Base-by-base conservation (phyloP, 2,797 vertebrate species). In the Sebastes steindachneri region DNA sequence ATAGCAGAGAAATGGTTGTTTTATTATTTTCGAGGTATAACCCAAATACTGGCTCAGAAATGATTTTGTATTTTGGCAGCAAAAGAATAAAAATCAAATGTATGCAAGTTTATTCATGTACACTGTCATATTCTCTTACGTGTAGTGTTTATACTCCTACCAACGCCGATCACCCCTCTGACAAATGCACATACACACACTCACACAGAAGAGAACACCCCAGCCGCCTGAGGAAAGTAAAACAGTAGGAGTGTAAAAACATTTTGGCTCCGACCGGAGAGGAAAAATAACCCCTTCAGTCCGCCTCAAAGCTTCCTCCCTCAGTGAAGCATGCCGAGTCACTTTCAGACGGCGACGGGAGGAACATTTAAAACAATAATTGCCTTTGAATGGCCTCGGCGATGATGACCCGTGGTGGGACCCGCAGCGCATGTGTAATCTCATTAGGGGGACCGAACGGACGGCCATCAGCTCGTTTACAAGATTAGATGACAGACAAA, bases 391-490 rank as follows among this genome's bases (percentile, higher is more conserved):
- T 82, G 88, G 85, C 86, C 91, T 95, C 90, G 86, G 92, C 77
- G 72, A 92, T 80, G 80, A 89, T 95, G 96, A 96, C 95, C 95
- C 86, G 85, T 87, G 93, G 93, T 92, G 95, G 89, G 94, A 90
- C 93, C 93, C 90, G 88, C 78, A 80, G 94, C 92, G 94, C 93
- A 90, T 94, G 93, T 95, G 94, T 96, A 97, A 97, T 96, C 95
- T 96, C 93, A 95, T 95, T 97, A 95, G 93, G 82, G 86, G 86
- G 82, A 91, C 92, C 73, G 83, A 90, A 87, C 45, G 89, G 92
- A 95, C 91, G 81, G 93, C 94, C 93, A 93, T 90, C 94, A 95
- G 95, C 90, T 95, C 93, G 92, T 96, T 96, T 95, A 95, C 88
- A 86, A 92, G 92, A 96, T 95, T 96, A 97, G 92, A 94, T 88